Evolutionary conservation across 1,140 invertebrate genomes (phyloP), one percentile per base, ranked within the genome.

Genomic region (Lepidurus arcticus): DNA sequence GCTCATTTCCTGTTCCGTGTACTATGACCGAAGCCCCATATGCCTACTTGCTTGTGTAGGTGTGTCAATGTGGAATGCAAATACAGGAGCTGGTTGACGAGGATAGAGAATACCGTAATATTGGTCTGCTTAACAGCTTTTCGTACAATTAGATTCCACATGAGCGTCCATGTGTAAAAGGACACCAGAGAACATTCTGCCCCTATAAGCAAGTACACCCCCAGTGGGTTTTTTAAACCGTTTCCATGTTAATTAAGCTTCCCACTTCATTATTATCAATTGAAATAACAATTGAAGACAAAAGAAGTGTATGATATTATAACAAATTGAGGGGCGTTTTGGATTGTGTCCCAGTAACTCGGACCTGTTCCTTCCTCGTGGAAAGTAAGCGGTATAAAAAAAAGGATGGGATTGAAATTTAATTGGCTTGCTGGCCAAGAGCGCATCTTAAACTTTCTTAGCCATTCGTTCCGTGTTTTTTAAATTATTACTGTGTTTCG

Each of bases 21-120:
- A 65, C 53, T 65, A 21, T 65, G 8, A 65, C 53, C 53, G 21
- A 16, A 65, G 53, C 53, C 53, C 53, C 53, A 65, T 65, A 65
- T 65, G 53, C 53, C 21, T 65, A 65, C 0, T 21, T 16, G 13
- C 2, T 10, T 16, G 53, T n/a, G 16, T 65, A 7, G 7, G 53
- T n/a, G 16, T 65, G 53, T n/a, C 6, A 65, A 65, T 65, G 53
- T 21, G 16, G 53, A 65, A 65, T 65, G 13, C 13, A 65, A n/a
- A 16, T 65, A 21, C 53, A 6, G 6, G 7, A n/a, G 21, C 53
- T 34, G 34, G 34, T 34, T 34, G 34, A 34, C 34, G 34, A 34
- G 34, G 3, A 34, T 34, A 26, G 53, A n/a, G 21, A 16, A 65
- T 65, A 13, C 53, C 53, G 53, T 65, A 65, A 65, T 4, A 16